Evolutionary conservation across 2,113 vertebrate species (phyloP), one percentile per base, ranked within the genome.

Genomic region (Hystrix cristata): DNA sequence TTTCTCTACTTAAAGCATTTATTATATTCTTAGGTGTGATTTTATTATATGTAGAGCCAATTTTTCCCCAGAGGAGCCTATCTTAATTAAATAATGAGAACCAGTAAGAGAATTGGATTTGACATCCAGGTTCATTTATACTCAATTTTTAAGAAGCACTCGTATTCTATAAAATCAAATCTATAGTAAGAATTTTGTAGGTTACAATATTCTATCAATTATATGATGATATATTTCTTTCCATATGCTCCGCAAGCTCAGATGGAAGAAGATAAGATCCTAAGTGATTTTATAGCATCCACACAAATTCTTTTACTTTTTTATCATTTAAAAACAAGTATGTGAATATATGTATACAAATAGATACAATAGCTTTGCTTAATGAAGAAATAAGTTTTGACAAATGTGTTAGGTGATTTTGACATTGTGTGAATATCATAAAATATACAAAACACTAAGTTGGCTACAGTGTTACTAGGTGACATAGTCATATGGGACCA

Each of bases 41-140:
- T 94, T 97, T 96, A 88, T 96, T 95, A 71, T 87, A 5, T 74
- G 3, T 91, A 67, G 76, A 93, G 55, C 23, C 57, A 78, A 71
- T 95, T 78, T 82, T n/a, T 46, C 1, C 64, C 14, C 31, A 79
- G 95, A 95, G 46, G 27, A 89, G 7, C 4, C 55, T 76, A 71
- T 80, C 64, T 96, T 98, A 92, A 76, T 94, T 97, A 95, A 31
- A 55, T 65, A 94, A 95, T 90, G 46, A 91, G 55, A 95, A 67
- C 46, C 48, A 88, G 76, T 90, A 88, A 92, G 64, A 93, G 55
- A 95, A 96, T 53, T 92, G 74, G 21, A 87, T 95, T 96, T 90
- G 83, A 89, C 43, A 72, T 72, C 12, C 46, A 87, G 38, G 38
- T 91, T 88, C 78, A 88, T 67, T 89, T 96, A 64, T 55, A 83